These are phyloP conservation scores for Gastracanthus pulcherrimus DNA, from an alignment of 2,888 invertebrate genomes.

Conservation along the genomic window DNA sequence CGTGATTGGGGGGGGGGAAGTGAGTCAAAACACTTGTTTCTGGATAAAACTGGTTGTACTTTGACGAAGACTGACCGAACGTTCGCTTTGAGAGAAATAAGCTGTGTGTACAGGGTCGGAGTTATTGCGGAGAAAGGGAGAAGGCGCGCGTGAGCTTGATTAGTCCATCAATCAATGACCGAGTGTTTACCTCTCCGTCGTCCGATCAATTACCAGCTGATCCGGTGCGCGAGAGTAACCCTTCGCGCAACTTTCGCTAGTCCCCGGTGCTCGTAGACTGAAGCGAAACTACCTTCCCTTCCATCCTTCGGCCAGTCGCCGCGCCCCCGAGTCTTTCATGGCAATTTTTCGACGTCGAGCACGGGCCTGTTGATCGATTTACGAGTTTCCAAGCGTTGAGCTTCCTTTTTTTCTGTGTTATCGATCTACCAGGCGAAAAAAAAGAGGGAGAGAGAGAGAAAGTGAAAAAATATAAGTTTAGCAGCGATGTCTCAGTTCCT, in stretches of 20 bases:
- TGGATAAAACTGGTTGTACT: background rate
- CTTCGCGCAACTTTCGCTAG: slow-evolving; percentile 50
- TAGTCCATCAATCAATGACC: slow-evolving; percentile 75
- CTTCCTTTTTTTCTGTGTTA: background rate
- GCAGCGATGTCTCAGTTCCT: background rate
- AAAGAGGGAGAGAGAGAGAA: background rate
- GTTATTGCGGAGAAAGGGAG: no score
- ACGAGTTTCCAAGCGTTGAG: slow-evolving; percentile 20
- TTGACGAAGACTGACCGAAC: slow-evolving; percentile 8
- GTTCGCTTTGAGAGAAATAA: slow-evolving; percentile 5
- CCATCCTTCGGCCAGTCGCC: slow-evolving; percentile 40
- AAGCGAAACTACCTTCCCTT: no score
- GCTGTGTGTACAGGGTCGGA: slow-evolving; percentile 37
- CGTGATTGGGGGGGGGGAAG: slow-evolving; percentile 3
- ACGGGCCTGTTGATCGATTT: slow-evolving; percentile 69
- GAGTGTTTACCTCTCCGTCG: slow-evolving; percentile 72
- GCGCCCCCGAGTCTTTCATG: slow-evolving; percentile 41
- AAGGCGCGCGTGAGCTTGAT: slow-evolving; percentile 63
- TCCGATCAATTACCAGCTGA: slow-evolving; percentile 74
- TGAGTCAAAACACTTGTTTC: background rate
- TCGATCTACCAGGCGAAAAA: background rate
- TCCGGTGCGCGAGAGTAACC: slow-evolving; percentile 60
- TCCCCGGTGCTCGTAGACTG: slow-evolving; percentile 51
- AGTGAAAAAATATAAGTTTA: slow-evolving; percentile 1
- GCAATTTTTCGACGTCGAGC: slow-evolving; percentile 67